Percentiles rank a stretch among this genome's conserved stretches.
phyloP scores from a whole-genome alignment of 1,140 invertebrate species.

The Scylla paramamosain region DNA sequence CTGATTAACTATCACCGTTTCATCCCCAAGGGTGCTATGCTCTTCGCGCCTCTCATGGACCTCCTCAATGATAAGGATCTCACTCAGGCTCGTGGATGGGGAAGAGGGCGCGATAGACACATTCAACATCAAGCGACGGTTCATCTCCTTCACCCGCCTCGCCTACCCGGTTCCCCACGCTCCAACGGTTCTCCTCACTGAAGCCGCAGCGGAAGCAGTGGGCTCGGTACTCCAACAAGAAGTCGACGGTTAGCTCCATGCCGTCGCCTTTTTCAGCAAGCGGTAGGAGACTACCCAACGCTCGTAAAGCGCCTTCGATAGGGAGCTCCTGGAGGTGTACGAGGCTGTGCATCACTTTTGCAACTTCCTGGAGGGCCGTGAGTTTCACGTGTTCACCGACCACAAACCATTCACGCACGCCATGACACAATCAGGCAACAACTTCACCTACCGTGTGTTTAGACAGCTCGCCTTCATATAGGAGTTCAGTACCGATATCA shows the following conservation, averaged over 20 bases:
- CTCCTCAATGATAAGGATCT: too few relatives aligned
- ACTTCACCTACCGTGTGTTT: background rate
- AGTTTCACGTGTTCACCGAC: background rate
- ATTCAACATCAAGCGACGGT: background rate
- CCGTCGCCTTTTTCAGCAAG: too few relatives aligned
- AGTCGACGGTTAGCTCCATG: too few relatives aligned
- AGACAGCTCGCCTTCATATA: too few relatives aligned
- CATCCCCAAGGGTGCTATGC: too few relatives aligned
- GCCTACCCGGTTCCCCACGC: background rate
- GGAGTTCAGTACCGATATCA: background rate
- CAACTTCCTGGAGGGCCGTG: background rate
- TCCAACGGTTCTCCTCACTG: background rate
- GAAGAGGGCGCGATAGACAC: background rate
- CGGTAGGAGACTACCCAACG: too few relatives aligned
- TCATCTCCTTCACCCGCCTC: background rate
- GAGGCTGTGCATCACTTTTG: background rate
- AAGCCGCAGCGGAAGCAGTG: background rate
- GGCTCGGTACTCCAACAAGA: background rate
- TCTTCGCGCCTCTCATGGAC: too few relatives aligned
- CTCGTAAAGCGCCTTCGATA: background rate
- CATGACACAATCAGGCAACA: background rate
- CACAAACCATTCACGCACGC: background rate
- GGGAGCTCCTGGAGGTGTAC: too few relatives aligned
- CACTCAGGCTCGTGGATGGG: background rate
- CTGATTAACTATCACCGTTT: too few relatives aligned